phyloP scores from a whole-genome alignment of 2,113 vertebrate species.

The Chlorocebus sabaeus region DNA sequence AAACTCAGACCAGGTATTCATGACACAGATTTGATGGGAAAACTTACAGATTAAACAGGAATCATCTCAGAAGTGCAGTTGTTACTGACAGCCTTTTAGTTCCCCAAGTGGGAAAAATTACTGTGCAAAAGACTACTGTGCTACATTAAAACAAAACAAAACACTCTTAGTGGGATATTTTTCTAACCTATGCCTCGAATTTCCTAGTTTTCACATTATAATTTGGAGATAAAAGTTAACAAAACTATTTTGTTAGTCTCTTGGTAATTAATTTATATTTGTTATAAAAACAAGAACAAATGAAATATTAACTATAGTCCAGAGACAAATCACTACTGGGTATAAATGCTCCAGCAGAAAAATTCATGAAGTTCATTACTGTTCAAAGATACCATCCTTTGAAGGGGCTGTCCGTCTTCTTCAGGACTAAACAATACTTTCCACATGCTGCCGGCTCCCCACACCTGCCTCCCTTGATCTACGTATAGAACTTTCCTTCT shows the following conservation, averaged over 20 bases:
- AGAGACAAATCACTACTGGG: background rate
- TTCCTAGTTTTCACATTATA: background rate
- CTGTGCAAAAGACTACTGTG: background rate
- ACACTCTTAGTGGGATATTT: background rate
- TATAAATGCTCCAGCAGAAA: background rate
- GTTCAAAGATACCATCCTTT: background rate
- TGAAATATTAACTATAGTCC: background rate
- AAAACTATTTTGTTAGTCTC: background rate
- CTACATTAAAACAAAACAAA: background rate
- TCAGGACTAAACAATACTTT: background rate
- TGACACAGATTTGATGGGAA: conserved; percentile 33
- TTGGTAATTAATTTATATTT: conserved; percentile 32
- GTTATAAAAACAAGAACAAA: background rate
- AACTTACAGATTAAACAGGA: background rate
- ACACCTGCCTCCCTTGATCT: background rate
- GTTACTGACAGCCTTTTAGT: background rate
- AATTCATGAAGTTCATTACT: background rate
- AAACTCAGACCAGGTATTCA: conserved; percentile 36
- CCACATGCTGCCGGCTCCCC: background rate
- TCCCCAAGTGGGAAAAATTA: background rate
- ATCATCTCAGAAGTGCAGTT: background rate
- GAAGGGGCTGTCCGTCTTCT: background rate
- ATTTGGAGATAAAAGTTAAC: background rate
- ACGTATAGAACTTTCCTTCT: background rate
- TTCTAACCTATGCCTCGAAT: background rate